Evolutionary conservation across 2,888 invertebrate species (phyloP).

Genomic region (Parthenolecanium corni): DNA sequence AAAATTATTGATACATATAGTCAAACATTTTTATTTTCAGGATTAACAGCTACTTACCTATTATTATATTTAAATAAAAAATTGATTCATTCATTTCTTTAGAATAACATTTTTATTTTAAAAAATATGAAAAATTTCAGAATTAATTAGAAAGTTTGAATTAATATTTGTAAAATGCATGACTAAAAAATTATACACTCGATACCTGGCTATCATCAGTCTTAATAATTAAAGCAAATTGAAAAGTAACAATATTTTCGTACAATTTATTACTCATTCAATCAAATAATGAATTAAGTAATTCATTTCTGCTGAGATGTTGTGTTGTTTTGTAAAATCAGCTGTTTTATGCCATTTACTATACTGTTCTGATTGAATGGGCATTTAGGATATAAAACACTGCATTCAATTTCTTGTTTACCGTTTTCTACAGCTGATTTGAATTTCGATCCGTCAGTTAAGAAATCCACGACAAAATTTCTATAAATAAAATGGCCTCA

Average conservation of each 20-base stretch:
- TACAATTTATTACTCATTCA: background rate
- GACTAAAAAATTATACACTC: too few species aligned
- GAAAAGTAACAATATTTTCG: background rate
- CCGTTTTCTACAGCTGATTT: conserved; percentile 59
- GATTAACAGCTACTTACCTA: too few species aligned
- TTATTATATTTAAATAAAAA: too few species aligned
- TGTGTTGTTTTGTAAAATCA: conserved; percentile 7
- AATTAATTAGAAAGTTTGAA: too few species aligned
- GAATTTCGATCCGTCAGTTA: conserved; percentile 59
- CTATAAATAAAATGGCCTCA: conserved; percentile 44
- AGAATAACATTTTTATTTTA: too few species aligned
- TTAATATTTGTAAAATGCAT: too few species aligned
- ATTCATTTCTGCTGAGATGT: background rate
- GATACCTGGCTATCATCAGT: too few species aligned
- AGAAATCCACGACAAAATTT: conserved; percentile 54
- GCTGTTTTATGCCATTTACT: conserved; percentile 15
- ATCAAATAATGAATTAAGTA: background rate
- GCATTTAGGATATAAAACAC: conserved; percentile 51
- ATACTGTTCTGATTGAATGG: conserved; percentile 41
- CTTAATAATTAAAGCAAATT: too few species aligned
- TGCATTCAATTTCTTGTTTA: conserved; percentile 48
- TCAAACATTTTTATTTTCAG: too few species aligned
- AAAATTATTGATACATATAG: too few species aligned
- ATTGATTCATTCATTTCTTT: too few species aligned
- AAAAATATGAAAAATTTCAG: too few species aligned